Evolutionary conservation across 2,797 vertebrate species (phyloP).

Genomic region (Triplophysa yarkandensis): DNA sequence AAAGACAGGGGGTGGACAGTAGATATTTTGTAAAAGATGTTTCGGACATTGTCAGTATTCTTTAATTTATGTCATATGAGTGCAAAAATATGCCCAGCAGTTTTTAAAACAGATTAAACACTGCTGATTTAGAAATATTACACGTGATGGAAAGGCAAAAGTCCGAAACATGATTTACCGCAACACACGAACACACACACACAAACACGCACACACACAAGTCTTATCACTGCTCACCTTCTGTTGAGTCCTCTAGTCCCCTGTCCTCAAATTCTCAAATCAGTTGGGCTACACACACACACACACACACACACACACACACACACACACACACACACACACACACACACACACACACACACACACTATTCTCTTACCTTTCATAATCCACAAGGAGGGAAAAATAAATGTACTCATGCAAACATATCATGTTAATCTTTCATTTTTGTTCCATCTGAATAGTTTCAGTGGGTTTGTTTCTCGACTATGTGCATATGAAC

Average conservation of each 20-base stretch:
- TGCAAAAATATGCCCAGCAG: neutral
- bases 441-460: constrained; percentile 10
- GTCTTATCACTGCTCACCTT: constrained; percentile 81
- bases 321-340: constrained; percentile 21
- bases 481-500: constrained; percentile 1
- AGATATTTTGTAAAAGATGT: neutral
- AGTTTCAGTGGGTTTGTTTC: constrained; percentile 11
- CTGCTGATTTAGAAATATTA: too few species aligned
- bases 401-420: constrained; percentile 8
- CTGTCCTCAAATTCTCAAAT: constrained; percentile 65
- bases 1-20: neutral
- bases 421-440: constrained; percentile 14
- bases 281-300: constrained; percentile 32
- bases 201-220: constrained; percentile 31
- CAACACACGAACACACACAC: neutral
- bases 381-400: neutral
- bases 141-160: neutral
- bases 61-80: neutral
- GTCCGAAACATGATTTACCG: constrained; percentile 31
- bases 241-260: constrained; percentile 78
- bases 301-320: constrained; percentile 25
- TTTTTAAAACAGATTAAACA: neutral
- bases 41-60: neutral
- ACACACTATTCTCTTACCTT: too few species aligned
- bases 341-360: constrained; percentile 34